Evolutionary conservation across 2,113 vertebrate genomes (phyloP), one percentile per base, ranked within the genome.

Genomic region (Tamias sibiricus): DNA sequence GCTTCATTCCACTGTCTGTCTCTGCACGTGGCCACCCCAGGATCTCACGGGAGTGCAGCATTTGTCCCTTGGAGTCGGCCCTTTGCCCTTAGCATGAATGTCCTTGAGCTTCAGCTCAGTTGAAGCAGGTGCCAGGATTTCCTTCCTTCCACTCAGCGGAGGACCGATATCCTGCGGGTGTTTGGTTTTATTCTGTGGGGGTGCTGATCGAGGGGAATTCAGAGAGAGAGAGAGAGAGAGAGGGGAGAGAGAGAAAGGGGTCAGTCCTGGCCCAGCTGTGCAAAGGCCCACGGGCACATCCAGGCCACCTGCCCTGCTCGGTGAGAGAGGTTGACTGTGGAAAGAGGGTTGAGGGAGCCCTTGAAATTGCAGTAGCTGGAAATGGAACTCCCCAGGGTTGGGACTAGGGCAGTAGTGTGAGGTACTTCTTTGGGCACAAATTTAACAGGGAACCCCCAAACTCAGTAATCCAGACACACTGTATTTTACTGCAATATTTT

Each of bases 81-180:
- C 9, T 13, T 32, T 40, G 42, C 3, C 11, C 47, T 44, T 14
- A 12, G 47, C 28, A 30, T 20, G 1, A 17, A 4, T 0, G 17
- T 14, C 22, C 14, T 54, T 28, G 2, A 2, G 0, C 28, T 28
- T 2, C 2, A 1, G 24, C 30, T 16, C 1, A 0, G 9, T 11
- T 4, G 26, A 35, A 0, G 26, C 6, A 5, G 0, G 16, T n/a
- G 62, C 69, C 40, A 54, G 49, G 44, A 4, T 35, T 13, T 20
- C 40, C 49, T 13, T 20, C 40, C 49, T 71, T 32, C 37, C 49
- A 47, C 16, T 22, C 35, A 2, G 11, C 37, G 62, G 47, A 11
- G 42, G 32, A 28, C 1, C 5, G 9, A 30, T 7, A 22, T 6
- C n/a, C 83, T 8, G 4, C 19, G 30, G 42, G 75, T 57, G 17